These are phyloP conservation scores for Drosophila nigrodunni DNA, from an alignment of 1,140 invertebrate genomes.

Conservation along the genomic window DNA sequence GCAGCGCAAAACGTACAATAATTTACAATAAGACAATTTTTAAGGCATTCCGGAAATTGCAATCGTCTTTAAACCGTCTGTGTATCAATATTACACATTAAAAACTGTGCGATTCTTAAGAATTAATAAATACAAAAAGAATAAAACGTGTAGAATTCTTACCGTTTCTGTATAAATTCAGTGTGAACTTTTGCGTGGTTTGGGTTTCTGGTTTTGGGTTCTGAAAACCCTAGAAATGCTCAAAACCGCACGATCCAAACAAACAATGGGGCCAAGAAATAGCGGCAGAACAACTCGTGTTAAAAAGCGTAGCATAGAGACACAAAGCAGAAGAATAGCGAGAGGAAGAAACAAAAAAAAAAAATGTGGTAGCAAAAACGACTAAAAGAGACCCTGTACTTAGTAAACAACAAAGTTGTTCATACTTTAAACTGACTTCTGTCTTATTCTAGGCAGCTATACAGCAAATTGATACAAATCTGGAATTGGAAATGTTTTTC, in stretches of 20 bases:
- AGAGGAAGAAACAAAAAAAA: constrained; percentile 12
- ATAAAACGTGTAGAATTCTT: constrained; percentile 7
- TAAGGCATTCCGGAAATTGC: constrained; percentile 6
- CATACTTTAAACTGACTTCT: too few relatives aligned
- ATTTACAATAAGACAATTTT: not conserved
- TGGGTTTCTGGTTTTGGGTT: constrained; percentile 19
- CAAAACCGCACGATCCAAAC: constrained; percentile 54
- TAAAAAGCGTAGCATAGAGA: constrained; percentile 30
- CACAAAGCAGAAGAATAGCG: constrained; percentile 2
- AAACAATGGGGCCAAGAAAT: constrained; percentile 65
- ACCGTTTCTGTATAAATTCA: constrained; percentile 11
- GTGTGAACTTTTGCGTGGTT: constrained; percentile 1
- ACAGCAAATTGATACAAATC: too few relatives aligned
- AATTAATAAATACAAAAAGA: not conserved
- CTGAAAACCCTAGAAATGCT: constrained; percentile 72
- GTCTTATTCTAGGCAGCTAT: too few relatives aligned
- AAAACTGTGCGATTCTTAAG: constrained; percentile 1
- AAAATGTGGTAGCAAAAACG: not conserved
- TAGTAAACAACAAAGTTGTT: too few relatives aligned
- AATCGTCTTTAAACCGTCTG: not conserved
- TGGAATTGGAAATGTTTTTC: too few relatives aligned
- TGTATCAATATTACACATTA: not conserved
- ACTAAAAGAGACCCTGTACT: too few relatives aligned
- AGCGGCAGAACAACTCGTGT: constrained; percentile 43
- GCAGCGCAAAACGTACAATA: not conserved